Evolutionary conservation across 2,888 invertebrate species (phyloP).

Genomic region (Nomada fucata): DNA sequence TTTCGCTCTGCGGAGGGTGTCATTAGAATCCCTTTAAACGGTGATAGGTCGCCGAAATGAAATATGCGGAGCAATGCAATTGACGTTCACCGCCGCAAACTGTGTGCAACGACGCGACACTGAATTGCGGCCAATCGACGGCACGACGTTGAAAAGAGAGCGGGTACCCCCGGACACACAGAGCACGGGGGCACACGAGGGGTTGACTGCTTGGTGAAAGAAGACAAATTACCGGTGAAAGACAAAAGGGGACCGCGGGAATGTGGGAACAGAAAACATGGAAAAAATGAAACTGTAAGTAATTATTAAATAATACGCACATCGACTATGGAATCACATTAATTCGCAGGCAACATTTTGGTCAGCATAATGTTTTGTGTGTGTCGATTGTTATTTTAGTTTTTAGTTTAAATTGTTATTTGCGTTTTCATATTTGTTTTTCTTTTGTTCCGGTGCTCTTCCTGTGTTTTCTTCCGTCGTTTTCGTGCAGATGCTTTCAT

Average conservation of each 20-base stretch:
- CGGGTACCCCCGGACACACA: neutral
- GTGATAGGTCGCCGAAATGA: slow-evolving; percentile 61
- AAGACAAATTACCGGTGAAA: slow-evolving; percentile 6
- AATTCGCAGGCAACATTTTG: too few relatives aligned
- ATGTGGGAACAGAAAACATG: neutral
- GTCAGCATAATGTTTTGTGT: too few relatives aligned
- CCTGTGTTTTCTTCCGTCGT: too few relatives aligned
- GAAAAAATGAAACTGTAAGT: neutral
- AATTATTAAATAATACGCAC: too few relatives aligned
- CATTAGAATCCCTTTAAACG: slow-evolving; percentile 28
- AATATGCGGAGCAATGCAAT: slow-evolving; percentile 78
- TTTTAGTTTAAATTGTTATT: too few relatives aligned
- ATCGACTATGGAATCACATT: too few relatives aligned
- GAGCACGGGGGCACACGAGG: neutral
- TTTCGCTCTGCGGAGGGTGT: neutral
- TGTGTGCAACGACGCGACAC: slow-evolving; percentile 78
- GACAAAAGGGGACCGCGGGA: neutral
- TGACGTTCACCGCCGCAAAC: slow-evolving; percentile 77
- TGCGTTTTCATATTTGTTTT: too few relatives aligned
- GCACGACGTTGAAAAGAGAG: slow-evolving; percentile 58
- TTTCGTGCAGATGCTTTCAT: too few relatives aligned
- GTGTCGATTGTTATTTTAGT: too few relatives aligned
- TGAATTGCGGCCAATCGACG: slow-evolving; percentile 81
- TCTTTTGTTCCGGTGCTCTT: too few relatives aligned
- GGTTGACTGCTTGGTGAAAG: neutral